These are phyloP conservation scores for Pandemis cinnamomeana DNA, from an alignment of 2,888 invertebrate genomes.

Conservation along the genomic window DNA sequence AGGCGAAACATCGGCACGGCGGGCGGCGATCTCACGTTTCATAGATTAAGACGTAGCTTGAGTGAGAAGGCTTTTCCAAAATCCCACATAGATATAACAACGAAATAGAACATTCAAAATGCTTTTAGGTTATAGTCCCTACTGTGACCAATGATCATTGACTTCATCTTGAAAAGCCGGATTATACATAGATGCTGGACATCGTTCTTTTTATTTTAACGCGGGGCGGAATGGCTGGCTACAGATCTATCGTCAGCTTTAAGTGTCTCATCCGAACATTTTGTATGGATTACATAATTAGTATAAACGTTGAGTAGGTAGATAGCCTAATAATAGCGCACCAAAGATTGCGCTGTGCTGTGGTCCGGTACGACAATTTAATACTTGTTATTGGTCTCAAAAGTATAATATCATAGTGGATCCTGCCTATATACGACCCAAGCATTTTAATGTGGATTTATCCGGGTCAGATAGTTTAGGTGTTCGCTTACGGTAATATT, in stretches of 20 bases:
- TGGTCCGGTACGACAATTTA: constrained; percentile 32
- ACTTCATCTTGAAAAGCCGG: constrained; percentile 14
- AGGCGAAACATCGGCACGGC: background rate
- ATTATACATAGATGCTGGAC: constrained; percentile 20
- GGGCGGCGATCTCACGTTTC: constrained; percentile 29
- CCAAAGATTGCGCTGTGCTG: constrained; percentile 27
- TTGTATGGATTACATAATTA: constrained; percentile 20
- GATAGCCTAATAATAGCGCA: constrained; percentile 33
- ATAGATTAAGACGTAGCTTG: constrained; percentile 26
- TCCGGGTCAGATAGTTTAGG: constrained; percentile 23
- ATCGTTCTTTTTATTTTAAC: constrained; percentile 10
- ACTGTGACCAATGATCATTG: constrained; percentile 15
- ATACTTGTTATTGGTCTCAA: constrained; percentile 37
- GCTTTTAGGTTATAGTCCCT: background rate
- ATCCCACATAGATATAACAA: background rate
- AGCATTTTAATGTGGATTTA: constrained; percentile 17
- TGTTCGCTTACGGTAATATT: constrained; percentile 52
- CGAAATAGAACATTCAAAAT: constrained; percentile 1
- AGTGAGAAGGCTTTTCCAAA: constrained; percentile 27
- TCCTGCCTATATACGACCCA: constrained; percentile 8
- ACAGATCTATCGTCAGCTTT: constrained; percentile 31
- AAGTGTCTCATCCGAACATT: constrained; percentile 20
- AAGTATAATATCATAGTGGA: constrained; percentile 28
- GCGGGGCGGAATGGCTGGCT: constrained; percentile 5
- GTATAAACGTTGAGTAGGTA: constrained; percentile 14